These are phyloP conservation scores for Trypoxylon attenuatum DNA, from an alignment of 2,888 invertebrate genomes.

Conservation along the genomic window DNA sequence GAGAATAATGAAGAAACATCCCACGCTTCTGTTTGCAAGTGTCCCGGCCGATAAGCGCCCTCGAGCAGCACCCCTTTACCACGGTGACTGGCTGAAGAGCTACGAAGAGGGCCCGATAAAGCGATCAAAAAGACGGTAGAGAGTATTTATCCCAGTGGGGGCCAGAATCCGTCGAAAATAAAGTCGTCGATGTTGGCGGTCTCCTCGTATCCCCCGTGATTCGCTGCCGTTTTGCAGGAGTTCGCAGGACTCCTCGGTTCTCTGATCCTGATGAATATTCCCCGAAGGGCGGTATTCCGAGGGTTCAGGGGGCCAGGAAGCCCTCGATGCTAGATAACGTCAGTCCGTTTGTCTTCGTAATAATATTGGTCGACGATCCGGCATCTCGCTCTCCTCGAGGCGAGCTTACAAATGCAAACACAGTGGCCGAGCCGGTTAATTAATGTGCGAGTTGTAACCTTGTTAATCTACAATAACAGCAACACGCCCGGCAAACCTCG, in stretches of 20 bases:
- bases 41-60: too few species aligned
- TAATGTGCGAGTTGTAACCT: slow-evolving; percentile 64
- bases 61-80: too few species aligned
- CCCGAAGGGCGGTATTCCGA: slow-evolving; percentile 28
- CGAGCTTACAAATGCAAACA: slow-evolving; percentile 62
- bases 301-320: slow-evolving; percentile 42
- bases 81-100: background rate
- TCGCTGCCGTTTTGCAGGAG: slow-evolving; percentile 16
- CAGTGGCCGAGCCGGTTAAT: slow-evolving; percentile 55
- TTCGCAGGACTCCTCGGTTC: slow-evolving; percentile 40
- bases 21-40: too few species aligned
- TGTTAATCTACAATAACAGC: slow-evolving; percentile 53
- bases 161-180: slow-evolving; percentile 16
- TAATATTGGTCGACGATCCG: slow-evolving; percentile 56
- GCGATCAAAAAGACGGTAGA: background rate
- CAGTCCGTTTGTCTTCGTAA: slow-evolving; percentile 63
- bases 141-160: background rate
- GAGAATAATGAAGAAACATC: too few species aligned
- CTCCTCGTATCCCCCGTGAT: slow-evolving; percentile 21
- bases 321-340: slow-evolving; percentile 60
- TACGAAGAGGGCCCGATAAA: background rate
- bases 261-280: slow-evolving; percentile 60
- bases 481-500: slow-evolving; percentile 22
- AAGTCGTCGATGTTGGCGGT: slow-evolving; percentile 20
- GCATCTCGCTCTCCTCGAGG: slow-evolving; percentile 43